Evolutionary conservation across 2,888 invertebrate species (phyloP), one percentile per base, ranked within the genome.

Genomic region (Clunio marinus): DNA sequence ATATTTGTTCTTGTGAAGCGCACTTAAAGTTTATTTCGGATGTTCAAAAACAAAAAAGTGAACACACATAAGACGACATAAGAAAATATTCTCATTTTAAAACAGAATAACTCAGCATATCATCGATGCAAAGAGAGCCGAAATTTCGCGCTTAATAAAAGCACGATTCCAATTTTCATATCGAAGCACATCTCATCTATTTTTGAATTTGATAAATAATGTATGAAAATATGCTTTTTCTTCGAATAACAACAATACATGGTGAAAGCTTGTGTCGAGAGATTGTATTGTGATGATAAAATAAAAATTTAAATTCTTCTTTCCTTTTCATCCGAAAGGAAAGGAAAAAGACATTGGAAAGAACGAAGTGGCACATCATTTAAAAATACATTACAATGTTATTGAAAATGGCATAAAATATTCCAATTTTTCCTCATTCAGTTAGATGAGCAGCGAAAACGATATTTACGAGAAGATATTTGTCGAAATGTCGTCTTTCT

Each of bases 331-430:
- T 4, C 45, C n/a, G 15, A 32, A 32, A 32, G 13, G 51, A 51
- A 51, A 2, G 22, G 10, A 41, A 32, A 13, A 32, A 32, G 7
- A 32, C n/a, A n/a, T n/a, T n/a, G n/a, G 35, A 13, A 32, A 32
- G 35, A 32, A 13, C 35, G 7, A 51, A 3, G n/a, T n/a, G n/a
- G 51, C 17, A 60, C 28, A 60, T 60, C 60, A 60, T 60, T 60
- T 60, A 60, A 60, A 60, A 60, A 20, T 35, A 35, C 60, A 60
- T 60, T 60, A 60, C 60, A 51, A 27, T 35, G 60, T 20, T 60
- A 60, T 60, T 60, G 60, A 22, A 37, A 60, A 10, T 51, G 37
- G 60, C 32, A 60, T 55, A 55, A 55, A 55, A 55, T 24, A 32
- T 45, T 45, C 15, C 4, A 13, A 4, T 7, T 17, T 45, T 17